phyloP scores from a whole-genome alignment of 2,113 vertebrate genomes.

The Ageneiosus marmoratus region DNA sequence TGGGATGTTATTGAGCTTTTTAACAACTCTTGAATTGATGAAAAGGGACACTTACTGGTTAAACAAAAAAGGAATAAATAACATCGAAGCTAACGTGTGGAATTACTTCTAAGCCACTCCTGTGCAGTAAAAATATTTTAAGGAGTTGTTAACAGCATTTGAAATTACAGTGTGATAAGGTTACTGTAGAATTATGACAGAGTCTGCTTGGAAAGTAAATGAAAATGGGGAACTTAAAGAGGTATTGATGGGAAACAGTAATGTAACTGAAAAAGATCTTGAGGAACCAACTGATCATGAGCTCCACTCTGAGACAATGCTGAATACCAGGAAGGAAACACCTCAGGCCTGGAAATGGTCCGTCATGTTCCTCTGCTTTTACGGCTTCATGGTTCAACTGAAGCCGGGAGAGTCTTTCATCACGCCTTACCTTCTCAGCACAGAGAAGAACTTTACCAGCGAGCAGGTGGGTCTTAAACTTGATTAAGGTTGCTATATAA shows the following conservation, averaged over 20 bases:
- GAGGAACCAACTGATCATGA: not conserved
- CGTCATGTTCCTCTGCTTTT: slow-evolving; percentile 81
- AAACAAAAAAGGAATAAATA: not conserved
- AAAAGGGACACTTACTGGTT: not conserved
- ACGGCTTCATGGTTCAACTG: slow-evolving; percentile 83
- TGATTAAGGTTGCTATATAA: not conserved
- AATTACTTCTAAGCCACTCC: not conserved
- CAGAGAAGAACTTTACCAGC: slow-evolving; percentile 81
- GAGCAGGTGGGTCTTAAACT: slow-evolving; percentile 69
- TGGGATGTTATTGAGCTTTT: not conserved
- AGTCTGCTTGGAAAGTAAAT: not conserved
- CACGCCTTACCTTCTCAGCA: slow-evolving; percentile 79
- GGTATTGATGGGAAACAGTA: not conserved
- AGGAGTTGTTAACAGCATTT: not conserved
- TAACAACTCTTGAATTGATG: not conserved
- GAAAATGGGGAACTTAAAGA: slow-evolving; percentile 11
- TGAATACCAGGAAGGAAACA: not conserved
- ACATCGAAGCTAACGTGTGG: not conserved
- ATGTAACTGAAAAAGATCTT: not conserved
- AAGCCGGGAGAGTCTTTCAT: slow-evolving; percentile 87
- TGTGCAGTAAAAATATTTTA: not conserved
- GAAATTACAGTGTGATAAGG: not conserved
- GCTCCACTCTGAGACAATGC: not conserved
- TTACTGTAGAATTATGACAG: slow-evolving; percentile 25
- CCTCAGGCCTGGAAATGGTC: slow-evolving; percentile 69